Percentiles rank a stretch among this genome's conserved stretches.
phyloP scores from a whole-genome alignment of 2,888 invertebrate species.

The Drosophila sordidapex region DNA sequence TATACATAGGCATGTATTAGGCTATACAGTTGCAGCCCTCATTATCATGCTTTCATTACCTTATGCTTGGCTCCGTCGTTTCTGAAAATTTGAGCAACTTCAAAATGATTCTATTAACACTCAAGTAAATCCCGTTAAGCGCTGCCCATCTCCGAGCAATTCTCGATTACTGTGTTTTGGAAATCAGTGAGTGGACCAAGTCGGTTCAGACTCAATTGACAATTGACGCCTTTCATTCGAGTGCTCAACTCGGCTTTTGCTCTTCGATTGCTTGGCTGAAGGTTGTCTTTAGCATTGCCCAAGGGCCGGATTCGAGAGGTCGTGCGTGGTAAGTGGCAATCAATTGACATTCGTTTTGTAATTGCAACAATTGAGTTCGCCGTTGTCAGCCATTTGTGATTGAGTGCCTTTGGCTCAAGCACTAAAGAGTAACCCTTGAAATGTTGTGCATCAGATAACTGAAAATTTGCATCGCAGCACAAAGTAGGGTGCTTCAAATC shows the following conservation, averaged over 20 bases:
- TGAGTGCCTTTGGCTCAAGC: conserved; percentile 23
- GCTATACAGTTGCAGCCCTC: background rate
- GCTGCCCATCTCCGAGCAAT: background rate
- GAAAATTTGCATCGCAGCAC: conserved; percentile 22
- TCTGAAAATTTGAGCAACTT: background rate
- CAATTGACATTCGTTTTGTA: conserved; percentile 64
- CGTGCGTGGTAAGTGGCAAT: conserved; percentile 66
- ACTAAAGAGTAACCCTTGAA: conserved; percentile 1
- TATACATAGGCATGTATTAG: background rate
- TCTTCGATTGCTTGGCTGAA: conserved; percentile 3
- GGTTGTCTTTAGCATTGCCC: conserved; percentile 11
- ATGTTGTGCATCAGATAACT: conserved; percentile 23
- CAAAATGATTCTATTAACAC: background rate
- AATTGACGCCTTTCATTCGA: conserved; percentile 14
- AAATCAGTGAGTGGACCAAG: background rate
- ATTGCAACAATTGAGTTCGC: conserved; percentile 63
- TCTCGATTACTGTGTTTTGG: background rate
- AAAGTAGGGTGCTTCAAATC: conserved; percentile 26
- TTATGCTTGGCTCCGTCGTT: background rate
- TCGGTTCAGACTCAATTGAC: conserved; percentile 7
- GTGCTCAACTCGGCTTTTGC: conserved; percentile 6
- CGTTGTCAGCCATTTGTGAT: conserved; percentile 27
- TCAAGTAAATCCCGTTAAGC: background rate
- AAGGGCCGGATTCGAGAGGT: conserved; percentile 22
- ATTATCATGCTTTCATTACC: background rate